Evolutionary conservation across 2,888 invertebrate genomes (phyloP).

Genomic region (Eupithecia inturbata): DNA sequence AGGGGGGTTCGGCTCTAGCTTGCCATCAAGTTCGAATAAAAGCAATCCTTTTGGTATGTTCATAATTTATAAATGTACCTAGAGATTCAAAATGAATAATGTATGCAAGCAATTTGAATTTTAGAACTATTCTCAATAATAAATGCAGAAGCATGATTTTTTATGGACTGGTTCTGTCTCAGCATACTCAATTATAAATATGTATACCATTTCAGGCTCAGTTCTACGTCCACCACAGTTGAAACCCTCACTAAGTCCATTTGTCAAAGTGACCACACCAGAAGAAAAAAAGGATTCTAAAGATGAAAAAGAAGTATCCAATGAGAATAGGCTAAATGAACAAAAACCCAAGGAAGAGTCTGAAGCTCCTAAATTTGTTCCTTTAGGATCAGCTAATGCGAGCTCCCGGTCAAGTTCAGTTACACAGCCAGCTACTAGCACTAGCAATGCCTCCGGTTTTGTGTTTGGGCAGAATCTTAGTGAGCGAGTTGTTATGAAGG

Average conservation of each 20-base stretch:
- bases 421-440: conserved; percentile 70
- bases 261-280: conserved; percentile 58
- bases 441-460: conserved; percentile 86
- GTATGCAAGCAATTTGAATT: not conserved
- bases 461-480: conserved; percentile 96
- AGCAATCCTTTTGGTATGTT: conserved; percentile 71
- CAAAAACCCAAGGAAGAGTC: conserved; percentile 61
- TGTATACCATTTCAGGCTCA: conserved; percentile 63
- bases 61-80: not conserved
- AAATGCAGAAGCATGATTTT: not conserved
- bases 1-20: conserved; percentile 73
- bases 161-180: not conserved
- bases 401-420: conserved; percentile 75
- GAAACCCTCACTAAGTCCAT: conserved; percentile 72
- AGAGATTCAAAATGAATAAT: not conserved
- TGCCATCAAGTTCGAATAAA: conserved; percentile 72
- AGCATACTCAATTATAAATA: not conserved
- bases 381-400: conserved; percentile 68
- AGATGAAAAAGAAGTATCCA: conserved; percentile 53
- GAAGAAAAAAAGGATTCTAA: conserved; percentile 52
- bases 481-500: conserved; percentile 90
- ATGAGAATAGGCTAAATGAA: conserved; percentile 64
- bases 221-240: conserved; percentile 76
- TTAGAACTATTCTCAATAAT: not conserved
- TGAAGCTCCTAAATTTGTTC: conserved; percentile 78